A percentile compares a stretch with the other conserved stretches of the same genome.
Conservation (phyloP, 1,140 invertebrate species). For the Yoshiicerus persimilis region DNA sequence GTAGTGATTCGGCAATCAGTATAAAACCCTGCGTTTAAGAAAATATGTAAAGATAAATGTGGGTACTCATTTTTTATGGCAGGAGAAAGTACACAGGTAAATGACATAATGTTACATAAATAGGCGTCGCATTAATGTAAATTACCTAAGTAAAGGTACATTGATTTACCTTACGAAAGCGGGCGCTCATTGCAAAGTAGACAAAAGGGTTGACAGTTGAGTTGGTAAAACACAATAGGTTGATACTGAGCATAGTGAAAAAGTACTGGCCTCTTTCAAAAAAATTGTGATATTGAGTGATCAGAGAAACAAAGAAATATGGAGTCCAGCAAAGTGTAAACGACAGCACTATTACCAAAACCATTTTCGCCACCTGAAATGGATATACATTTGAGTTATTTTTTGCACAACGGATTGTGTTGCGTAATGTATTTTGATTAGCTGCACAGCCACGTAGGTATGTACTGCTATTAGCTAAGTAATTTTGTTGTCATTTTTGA, state of each 20-base stretch:
- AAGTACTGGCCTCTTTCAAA: constrained; percentile 55
- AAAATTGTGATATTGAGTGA: constrained; percentile 56
- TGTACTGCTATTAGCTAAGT: too few relatives aligned
- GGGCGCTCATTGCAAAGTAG: constrained; percentile 57
- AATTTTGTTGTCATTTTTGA: too few relatives aligned
- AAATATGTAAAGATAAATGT: not conserved
- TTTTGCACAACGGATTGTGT: too few relatives aligned
- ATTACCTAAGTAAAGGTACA: too few relatives aligned
- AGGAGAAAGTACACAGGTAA: too few relatives aligned
- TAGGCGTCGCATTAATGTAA: too few relatives aligned
- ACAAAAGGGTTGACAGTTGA: constrained; percentile 59
- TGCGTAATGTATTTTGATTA: too few relatives aligned
- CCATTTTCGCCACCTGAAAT: constrained; percentile 48
- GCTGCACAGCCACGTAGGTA: too few relatives aligned
- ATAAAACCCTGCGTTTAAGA: not conserved
- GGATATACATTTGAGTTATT: too few relatives aligned
- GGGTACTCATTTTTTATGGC: too few relatives aligned
- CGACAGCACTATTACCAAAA: constrained; percentile 44
- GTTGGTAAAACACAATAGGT: constrained; percentile 58
- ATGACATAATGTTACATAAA: too few relatives aligned
- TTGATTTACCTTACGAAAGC: constrained; percentile 52
- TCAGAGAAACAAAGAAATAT: constrained; percentile 54
- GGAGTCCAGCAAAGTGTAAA: constrained; percentile 56
- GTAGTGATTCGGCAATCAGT: not conserved
- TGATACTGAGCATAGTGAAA: constrained; percentile 59